phyloP scores from a whole-genome alignment of 2,888 invertebrate species.

The Sinopyrophorus schimmeli region DNA sequence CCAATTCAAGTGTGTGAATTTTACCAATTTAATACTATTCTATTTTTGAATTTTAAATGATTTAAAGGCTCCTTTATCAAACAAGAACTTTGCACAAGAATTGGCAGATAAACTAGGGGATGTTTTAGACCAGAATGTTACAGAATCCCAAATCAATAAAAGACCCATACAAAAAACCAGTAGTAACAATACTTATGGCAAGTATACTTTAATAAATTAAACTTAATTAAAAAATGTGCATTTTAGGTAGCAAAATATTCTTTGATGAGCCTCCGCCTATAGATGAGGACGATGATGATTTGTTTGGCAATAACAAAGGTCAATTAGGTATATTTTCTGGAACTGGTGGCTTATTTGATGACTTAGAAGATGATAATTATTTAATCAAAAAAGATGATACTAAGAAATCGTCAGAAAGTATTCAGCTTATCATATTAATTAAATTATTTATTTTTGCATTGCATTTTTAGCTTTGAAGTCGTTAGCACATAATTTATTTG shows the following conservation, averaged over 20 bases:
- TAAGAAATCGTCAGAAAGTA: too few relatives aligned
- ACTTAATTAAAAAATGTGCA: constrained; percentile 5
- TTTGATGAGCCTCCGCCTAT: constrained; percentile 62
- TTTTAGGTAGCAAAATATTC: too few relatives aligned
- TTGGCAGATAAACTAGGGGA: constrained; percentile 63
- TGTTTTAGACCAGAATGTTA: constrained; percentile 49
- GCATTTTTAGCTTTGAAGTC: constrained; percentile 13
- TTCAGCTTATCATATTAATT: too few relatives aligned
- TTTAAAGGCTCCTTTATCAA: constrained; percentile 38
- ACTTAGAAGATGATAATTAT: constrained; percentile 50
- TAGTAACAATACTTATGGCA: neutral
- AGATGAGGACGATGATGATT: constrained; percentile 43
- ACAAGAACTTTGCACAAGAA: constrained; percentile 62
- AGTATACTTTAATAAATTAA: neutral
- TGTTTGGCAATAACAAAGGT: constrained; percentile 26
- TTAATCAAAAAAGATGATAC: too few relatives aligned
- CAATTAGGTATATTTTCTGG: constrained; percentile 47
- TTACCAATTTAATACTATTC: too few relatives aligned
- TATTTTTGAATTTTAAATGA: too few relatives aligned
- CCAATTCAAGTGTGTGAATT: constrained; percentile 42
- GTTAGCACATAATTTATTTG: constrained; percentile 33
- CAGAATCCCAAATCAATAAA: constrained; percentile 53
- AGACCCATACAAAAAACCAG: constrained; percentile 56
- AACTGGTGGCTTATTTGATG: constrained; percentile 51
- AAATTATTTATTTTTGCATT: too few relatives aligned